Evolutionary conservation across 2,113 vertebrate species (phyloP).

Genomic region (Passer domesticus): DNA sequence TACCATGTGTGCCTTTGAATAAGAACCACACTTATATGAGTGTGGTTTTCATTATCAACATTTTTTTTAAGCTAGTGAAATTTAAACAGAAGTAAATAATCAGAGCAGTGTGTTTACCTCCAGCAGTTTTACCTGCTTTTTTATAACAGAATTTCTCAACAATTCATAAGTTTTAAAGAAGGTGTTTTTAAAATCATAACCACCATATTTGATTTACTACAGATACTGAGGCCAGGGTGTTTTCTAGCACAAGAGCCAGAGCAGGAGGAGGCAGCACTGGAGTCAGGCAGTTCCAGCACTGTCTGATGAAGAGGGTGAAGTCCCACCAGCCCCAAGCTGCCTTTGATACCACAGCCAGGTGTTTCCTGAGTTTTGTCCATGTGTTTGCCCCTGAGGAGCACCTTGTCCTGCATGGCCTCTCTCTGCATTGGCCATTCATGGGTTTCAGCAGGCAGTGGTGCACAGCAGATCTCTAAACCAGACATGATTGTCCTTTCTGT

Average conservation of each 20-base stretch:
- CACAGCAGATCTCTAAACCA: background rate
- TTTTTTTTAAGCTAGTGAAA: background rate
- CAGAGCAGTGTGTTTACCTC: background rate
- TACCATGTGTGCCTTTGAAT: background rate
- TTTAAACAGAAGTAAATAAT: background rate
- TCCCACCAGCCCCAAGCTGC: background rate
- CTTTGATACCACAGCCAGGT: background rate
- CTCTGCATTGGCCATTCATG: background rate
- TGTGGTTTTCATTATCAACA: background rate
- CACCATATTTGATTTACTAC: background rate
- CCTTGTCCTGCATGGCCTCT: background rate
- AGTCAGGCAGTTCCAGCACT: background rate
- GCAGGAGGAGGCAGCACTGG: background rate
- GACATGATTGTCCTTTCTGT: fast-evolving
- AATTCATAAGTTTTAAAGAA: background rate
- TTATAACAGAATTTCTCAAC: background rate
- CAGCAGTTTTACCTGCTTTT: background rate
- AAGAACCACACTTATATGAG: background rate
- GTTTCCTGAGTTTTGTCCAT: background rate
- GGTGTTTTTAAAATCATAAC: background rate
- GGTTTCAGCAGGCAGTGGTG: background rate
- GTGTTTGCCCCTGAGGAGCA: background rate
- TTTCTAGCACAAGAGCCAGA: background rate
- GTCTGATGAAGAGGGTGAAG: background rate
- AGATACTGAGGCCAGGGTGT: background rate